Base-by-base conservation (phyloP, 2,888 invertebrate genomes). In the Drosophila villosipedis region DNA sequence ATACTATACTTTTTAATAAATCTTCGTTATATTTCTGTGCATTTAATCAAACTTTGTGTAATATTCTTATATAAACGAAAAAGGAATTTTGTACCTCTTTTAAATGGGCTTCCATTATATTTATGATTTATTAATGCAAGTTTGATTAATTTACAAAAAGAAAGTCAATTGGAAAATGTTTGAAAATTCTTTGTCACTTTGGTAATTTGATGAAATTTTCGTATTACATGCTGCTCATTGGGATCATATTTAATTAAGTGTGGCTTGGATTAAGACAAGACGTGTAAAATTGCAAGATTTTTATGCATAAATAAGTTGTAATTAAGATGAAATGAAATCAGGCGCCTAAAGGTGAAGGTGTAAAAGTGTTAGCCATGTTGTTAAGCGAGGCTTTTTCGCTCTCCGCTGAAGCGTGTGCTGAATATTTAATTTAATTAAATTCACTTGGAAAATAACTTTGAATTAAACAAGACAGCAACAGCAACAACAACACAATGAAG, bases 381-480 rank as follows among this genome's bases (percentile, higher is more conserved):
- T 62, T 64, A 53, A 52, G 41, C 50, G 59, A 22, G 22, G 7
- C 22, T 19, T 37, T 35, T 52, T 33, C 47, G 57, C 59, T 37
- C 52, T 64, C 39, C 65, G 65, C 60, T 73, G 60, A 72, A 68
- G 80, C 88, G 88, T 89, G 88, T 80, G 82, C 58, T 85, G 88
- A 81, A 85, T 89, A 84, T 82, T 72, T 85, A 89, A 89, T 88
- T 89, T 89, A 89, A 89, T 89, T 89, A 88, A 89, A 89, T 89
- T 89, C 83, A 79, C 88, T 83, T 76, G 74, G 82, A 78, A 88
- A 89, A 89, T 89, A 88, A 85, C 89, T 87, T 88, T 80, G 83
- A 80, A 87, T 75, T 78, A 71, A 80, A 78, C 80, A 80, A 79
- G 71, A 75, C 50, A 55, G 61, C 68, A 69, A 73, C 63, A 55